Percentiles rank a stretch among this genome's conserved stretches.
Evolutionary conservation across 2,113 vertebrate species (phyloP).

Genomic region (Centrocercus urophasianus): DNA sequence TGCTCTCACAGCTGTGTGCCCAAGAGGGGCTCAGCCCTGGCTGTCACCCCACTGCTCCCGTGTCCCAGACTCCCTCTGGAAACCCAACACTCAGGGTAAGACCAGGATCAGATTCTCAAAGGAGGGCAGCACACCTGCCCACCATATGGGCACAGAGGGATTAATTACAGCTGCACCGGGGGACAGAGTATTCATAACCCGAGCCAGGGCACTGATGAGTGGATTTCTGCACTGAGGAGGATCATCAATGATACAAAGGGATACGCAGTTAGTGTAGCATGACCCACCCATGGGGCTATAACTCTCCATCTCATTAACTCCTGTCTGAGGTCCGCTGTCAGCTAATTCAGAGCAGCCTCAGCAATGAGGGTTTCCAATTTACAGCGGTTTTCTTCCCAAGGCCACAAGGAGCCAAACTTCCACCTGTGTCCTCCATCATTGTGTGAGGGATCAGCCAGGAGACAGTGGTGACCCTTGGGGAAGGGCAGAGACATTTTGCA

Average conservation of each 20-base stretch:
- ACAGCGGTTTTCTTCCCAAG: neutral
- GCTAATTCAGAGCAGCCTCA: neutral
- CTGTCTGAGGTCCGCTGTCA: neutral
- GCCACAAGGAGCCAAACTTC: neutral
- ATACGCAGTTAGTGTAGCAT: neutral
- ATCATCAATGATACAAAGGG: conserved; percentile 58
- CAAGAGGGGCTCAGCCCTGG: neutral
- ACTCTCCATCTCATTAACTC: conserved; percentile 33
- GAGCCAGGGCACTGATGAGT: neutral
- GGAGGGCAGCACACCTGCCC: conserved; percentile 9
- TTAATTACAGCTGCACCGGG: conserved; percentile 59
- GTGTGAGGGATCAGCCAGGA: neutral
- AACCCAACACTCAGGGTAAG: conserved; percentile 68
- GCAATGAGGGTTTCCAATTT: neutral
- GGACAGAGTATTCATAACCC: neutral
- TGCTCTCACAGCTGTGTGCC: neutral
- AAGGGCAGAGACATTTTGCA: neutral
- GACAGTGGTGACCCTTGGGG: neutral
- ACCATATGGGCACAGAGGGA: conserved; percentile 62
- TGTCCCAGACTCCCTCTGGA: neutral
- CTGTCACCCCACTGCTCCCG: neutral
- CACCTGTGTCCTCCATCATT: neutral
- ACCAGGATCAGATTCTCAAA: conserved; percentile 48
- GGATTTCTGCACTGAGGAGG: neutral
- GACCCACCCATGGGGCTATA: neutral